A percentile compares a stretch with the other conserved stretches of the same genome.
These are phyloP conservation scores for Mastomys natalensis DNA, from an alignment of 2,113 vertebrate species.

Conservation along the genomic window DNA sequence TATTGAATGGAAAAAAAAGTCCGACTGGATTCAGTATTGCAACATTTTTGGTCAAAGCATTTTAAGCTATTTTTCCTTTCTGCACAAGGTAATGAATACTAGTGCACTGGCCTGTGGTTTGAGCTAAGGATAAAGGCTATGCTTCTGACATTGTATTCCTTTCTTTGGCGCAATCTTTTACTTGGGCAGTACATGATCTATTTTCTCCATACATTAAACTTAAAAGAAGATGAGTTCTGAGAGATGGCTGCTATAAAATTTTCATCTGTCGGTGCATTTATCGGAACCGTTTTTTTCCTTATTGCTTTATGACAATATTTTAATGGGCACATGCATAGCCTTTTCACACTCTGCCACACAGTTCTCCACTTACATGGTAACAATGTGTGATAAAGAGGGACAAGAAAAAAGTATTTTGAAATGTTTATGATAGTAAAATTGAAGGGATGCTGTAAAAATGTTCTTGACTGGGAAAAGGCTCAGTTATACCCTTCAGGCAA, in stretches of 20 bases:
- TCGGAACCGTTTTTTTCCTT: constrained; percentile 38
- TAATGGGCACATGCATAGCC: background rate
- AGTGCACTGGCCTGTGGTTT: background rate
- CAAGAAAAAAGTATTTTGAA: constrained; percentile 65
- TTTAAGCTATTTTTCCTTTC: background rate
- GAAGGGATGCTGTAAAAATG: constrained; percentile 66
- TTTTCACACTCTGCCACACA: constrained; percentile 57
- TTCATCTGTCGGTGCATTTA: constrained; percentile 62
- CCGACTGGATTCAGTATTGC: background rate
- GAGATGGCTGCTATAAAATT: constrained; percentile 58
- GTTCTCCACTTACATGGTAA: constrained; percentile 67
- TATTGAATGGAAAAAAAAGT: background rate
- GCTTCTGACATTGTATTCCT: constrained; percentile 19
- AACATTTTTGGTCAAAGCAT: background rate
- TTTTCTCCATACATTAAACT: constrained; percentile 50
- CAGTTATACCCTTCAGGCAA: constrained; percentile 50
- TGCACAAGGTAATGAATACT: background rate
- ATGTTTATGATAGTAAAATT: constrained; percentile 49
- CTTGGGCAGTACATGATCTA: background rate
- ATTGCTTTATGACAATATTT: constrained; percentile 28
- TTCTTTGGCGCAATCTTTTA: background rate
- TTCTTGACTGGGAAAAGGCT: constrained; percentile 38
- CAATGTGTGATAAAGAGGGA: constrained; percentile 46
- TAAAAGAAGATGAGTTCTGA: constrained; percentile 58
- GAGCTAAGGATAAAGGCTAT: background rate